These are phyloP conservation scores for Hucho hucho DNA, from an alignment of 2,113 vertebrate genomes.

Conservation along the genomic window DNA sequence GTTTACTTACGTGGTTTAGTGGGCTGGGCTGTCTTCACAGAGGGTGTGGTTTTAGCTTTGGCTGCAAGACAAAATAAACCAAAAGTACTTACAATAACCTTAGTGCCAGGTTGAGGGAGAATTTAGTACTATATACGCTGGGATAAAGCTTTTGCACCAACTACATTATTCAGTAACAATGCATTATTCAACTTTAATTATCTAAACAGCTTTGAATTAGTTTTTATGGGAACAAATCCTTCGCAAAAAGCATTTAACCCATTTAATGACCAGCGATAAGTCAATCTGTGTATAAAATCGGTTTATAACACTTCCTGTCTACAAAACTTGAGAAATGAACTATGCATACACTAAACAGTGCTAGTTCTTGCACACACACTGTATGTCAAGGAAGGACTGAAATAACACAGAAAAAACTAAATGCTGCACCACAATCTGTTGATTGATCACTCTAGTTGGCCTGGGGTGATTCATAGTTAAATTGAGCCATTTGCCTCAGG, in stretches of 20 bases:
- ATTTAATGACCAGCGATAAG: too few relatives aligned
- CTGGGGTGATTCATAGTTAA: conserved; percentile 14
- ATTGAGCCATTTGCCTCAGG: conserved; percentile 13
- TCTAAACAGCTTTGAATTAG: too few relatives aligned
- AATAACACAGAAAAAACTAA: background rate
- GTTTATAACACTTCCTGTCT: too few relatives aligned
- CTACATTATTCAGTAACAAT: background rate
- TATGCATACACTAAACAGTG: background rate
- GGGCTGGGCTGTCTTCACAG: too few relatives aligned
- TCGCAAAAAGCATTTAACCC: too few relatives aligned
- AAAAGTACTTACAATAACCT: background rate
- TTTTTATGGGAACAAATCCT: too few relatives aligned
- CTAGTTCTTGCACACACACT: too few relatives aligned
- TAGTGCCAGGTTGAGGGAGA: background rate
- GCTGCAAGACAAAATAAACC: background rate
- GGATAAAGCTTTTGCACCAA: background rate
- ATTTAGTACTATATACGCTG: background rate
- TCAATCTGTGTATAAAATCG: background rate
- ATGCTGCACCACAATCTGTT: background rate
- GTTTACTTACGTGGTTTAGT: too few relatives aligned
- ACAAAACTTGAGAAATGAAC: background rate
- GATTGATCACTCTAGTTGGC: conserved; percentile 6
- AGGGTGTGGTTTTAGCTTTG: background rate
- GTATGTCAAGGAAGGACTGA: background rate
- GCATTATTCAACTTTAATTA: background rate